Percentiles rank a stretch among this genome's conserved stretches.
Conservation (phyloP, 2,113 vertebrate species). For the Clarias batrachus region DNA sequence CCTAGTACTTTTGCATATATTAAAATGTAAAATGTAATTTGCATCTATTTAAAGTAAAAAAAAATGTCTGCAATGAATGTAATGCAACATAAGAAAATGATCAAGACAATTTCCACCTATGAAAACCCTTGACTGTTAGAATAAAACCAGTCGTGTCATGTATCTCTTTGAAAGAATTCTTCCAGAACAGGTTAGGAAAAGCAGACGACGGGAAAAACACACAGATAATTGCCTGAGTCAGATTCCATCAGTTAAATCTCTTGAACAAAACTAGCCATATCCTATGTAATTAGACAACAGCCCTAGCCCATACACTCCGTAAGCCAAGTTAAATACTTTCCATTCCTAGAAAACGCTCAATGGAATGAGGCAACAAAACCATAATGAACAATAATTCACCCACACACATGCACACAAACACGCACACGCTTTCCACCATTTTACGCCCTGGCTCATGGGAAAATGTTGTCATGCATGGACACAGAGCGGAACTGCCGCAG, state of each 20-base stretch:
- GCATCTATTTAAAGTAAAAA: too few relatives aligned
- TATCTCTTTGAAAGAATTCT: conserved; percentile 15
- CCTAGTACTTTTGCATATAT: too few relatives aligned
- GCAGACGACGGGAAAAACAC: neutral
- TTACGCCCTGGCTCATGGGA: neutral
- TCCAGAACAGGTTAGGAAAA: conserved; percentile 22
- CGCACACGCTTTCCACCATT: conserved; percentile 3
- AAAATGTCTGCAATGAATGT: too few relatives aligned
- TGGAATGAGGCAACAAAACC: neutral
- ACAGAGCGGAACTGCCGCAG: neutral
- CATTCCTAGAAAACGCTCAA: neutral
- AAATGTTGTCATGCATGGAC: conserved; percentile 20
- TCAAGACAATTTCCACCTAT: neutral
- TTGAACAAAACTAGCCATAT: neutral
- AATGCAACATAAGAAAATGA: too few relatives aligned
- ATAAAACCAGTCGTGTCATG: neutral
- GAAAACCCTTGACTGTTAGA: neutral
- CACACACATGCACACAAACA: neutral
- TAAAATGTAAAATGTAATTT: too few relatives aligned
- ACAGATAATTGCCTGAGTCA: neutral
- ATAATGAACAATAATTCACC: neutral
- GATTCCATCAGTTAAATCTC: neutral
- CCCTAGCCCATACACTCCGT: neutral
- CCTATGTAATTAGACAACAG: neutral
- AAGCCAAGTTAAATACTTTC: neutral